Evolutionary conservation across 1,140 invertebrate genomes (phyloP).

Genomic region (Psix sp.): DNA sequence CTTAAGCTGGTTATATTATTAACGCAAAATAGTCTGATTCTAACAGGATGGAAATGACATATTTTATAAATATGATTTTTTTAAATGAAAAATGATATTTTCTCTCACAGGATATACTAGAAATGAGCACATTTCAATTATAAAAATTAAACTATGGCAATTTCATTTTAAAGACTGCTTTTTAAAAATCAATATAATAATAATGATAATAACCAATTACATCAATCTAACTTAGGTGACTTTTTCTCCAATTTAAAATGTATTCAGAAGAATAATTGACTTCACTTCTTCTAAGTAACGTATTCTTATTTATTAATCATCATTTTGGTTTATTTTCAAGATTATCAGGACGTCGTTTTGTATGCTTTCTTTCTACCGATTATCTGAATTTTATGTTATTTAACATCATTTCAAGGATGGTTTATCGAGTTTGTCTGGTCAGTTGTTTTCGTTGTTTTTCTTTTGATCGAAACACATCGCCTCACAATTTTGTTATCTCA

Average conservation of each 20-base stretch:
- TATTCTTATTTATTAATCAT: constrained; percentile 1
- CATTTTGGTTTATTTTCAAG: constrained; percentile 37
- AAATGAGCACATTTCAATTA: no score
- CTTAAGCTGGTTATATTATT: no score
- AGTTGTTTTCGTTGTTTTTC: background rate
- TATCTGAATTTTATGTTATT: constrained; percentile 49
- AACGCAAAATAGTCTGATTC: no score
- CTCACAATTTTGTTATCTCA: background rate
- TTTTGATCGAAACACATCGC: constrained; percentile 1
- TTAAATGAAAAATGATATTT: no score
- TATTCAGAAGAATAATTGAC: background rate
- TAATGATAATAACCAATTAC: no score
- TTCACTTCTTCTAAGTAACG: background rate
- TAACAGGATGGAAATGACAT: no score
- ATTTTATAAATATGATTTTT: no score
- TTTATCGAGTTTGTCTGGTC: constrained; percentile 12
- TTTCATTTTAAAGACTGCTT: no score
- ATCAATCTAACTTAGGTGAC: no score
- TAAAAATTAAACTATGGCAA: no score
- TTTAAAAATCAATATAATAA: no score
- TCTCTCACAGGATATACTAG: no score
- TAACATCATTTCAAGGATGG: constrained; percentile 34
- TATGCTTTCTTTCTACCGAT: constrained; percentile 41
- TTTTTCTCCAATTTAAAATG: background rate
- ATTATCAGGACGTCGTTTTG: constrained; percentile 32